Conservation (phyloP, 2,113 vertebrate species). For the Myiopsitta monachus region DNA sequence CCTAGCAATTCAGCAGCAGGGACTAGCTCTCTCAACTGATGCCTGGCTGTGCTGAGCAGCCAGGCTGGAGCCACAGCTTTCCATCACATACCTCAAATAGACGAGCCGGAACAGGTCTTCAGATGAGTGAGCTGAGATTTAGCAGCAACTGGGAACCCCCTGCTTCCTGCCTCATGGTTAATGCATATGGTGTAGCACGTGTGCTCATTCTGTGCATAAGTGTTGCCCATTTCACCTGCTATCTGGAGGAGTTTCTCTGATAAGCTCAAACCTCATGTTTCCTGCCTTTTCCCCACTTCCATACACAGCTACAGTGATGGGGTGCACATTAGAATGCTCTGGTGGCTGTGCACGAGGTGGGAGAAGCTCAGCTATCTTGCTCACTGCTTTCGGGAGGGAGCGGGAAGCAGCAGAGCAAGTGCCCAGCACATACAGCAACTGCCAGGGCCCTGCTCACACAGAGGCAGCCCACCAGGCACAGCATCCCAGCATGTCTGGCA, state of each 20-base stretch:
- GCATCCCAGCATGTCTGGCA: accelerated
- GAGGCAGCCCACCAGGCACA: accelerated
- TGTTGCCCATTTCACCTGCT: background rate
- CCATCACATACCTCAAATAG: background rate
- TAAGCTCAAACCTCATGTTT: background rate
- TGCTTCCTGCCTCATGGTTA: background rate
- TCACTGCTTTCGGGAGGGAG: background rate
- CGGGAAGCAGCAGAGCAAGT: background rate
- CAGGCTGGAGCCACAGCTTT: background rate
- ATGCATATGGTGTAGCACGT: accelerated
- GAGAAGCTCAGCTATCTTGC: background rate
- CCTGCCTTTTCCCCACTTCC: background rate
- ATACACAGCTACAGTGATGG: background rate
- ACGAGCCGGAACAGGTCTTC: background rate
- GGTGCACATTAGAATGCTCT: accelerated
- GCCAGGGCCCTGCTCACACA: background rate
- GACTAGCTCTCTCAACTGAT: accelerated
- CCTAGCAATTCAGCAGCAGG: background rate
- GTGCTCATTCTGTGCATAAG: background rate
- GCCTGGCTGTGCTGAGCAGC: background rate
- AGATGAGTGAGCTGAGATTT: background rate
- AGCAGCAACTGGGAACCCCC: background rate
- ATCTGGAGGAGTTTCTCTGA: background rate
- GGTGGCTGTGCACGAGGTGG: accelerated
- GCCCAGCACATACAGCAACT: accelerated